Percentiles rank a stretch among this genome's conserved stretches.
phyloP scores from a whole-genome alignment of 2,888 invertebrate genomes.

The Dicyrtoma fusca region DNA sequence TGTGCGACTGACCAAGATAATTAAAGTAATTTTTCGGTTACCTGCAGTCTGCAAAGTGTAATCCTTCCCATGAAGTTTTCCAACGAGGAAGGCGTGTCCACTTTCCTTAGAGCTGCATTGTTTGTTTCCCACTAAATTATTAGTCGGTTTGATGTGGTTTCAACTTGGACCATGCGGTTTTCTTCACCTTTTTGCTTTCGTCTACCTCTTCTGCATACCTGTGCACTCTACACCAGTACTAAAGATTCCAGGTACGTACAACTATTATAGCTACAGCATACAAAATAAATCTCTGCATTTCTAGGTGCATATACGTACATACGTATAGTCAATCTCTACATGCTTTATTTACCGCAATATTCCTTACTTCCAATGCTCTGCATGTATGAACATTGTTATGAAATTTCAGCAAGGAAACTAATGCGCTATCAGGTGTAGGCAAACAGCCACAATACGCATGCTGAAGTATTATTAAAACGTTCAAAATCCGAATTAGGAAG shows the following conservation, averaged over 20 bases:
- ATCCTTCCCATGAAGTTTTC: conserved; percentile 23
- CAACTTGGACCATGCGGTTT: conserved; percentile 1
- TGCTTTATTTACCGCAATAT: too few relatives aligned
- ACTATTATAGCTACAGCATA: too few relatives aligned
- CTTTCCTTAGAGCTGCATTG: conserved; percentile 27
- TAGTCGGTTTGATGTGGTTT: conserved; percentile 20
- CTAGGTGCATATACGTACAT: not conserved
- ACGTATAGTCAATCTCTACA: not conserved
- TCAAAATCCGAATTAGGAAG: too few relatives aligned
- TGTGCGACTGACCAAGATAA: conserved; percentile 17
- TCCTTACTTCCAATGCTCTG: too few relatives aligned
- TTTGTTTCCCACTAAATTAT: conserved; percentile 38
- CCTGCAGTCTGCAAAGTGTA: conserved; percentile 17
- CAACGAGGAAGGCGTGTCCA: conserved; percentile 29
- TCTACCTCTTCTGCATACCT: not conserved
- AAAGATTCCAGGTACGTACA: too few relatives aligned
- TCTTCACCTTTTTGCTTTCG: not conserved
- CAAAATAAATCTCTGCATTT: too few relatives aligned
- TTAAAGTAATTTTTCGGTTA: conserved; percentile 38
- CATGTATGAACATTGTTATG: too few relatives aligned
- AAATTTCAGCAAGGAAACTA: too few relatives aligned
- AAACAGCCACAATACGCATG: too few relatives aligned
- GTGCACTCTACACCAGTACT: not conserved
- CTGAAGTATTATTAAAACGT: too few relatives aligned
- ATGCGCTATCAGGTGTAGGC: too few relatives aligned